Evolutionary conservation across 2,888 invertebrate genomes (phyloP).

Genomic region (Pachydiplax longipennis): DNA sequence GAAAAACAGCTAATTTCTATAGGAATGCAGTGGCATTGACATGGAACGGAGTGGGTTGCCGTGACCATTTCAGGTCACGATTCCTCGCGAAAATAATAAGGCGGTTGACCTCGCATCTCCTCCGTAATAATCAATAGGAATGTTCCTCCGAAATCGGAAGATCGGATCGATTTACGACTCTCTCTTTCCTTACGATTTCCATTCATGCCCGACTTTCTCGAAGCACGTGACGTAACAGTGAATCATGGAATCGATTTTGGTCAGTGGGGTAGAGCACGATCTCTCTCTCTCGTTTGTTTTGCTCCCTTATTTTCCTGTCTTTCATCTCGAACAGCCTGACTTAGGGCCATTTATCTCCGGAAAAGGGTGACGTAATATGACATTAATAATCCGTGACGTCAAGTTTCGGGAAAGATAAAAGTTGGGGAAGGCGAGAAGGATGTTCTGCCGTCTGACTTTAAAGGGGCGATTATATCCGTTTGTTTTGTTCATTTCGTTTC

Average conservation of each 20-base stretch:
- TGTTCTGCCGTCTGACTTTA: background rate
- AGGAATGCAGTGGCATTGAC: background rate
- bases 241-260: background rate
- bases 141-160: background rate
- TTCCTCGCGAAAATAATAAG: background rate
- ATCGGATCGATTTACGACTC: background rate
- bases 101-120: background rate
- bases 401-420: background rate
- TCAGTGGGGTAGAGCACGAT: background rate
- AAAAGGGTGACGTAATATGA: background rate
- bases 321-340: background rate
- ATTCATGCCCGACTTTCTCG: background rate
- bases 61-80: background rate
- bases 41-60: background rate
- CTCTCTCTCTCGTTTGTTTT: background rate
- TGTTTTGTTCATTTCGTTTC: background rate
- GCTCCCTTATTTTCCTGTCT: background rate
- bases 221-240: background rate
- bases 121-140: background rate
- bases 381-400: background rate
- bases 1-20: background rate
- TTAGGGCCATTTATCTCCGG: background rate
- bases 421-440: background rate
- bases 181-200: background rate
- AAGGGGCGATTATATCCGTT: background rate